Conservation (phyloP, 2,113 vertebrate genomes). For the Pituophis catenifer region DNA sequence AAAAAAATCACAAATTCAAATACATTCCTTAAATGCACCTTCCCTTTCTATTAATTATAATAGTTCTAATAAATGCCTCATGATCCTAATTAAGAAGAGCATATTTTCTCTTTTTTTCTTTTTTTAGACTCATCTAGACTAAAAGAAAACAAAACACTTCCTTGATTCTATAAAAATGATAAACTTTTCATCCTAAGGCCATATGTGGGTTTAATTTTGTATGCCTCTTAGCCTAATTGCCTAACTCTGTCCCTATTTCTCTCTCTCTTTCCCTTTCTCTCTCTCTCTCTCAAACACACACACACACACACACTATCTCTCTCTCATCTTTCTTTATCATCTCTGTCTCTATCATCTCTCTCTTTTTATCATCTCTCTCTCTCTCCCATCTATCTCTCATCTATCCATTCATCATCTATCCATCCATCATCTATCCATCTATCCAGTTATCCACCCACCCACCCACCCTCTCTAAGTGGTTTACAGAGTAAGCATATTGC, state of each 20-base stretch:
- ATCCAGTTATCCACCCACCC: too few relatives aligned
- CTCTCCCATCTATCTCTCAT: too few relatives aligned
- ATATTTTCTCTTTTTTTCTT: background rate
- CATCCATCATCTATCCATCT: too few relatives aligned
- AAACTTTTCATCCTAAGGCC: background rate
- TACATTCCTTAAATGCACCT: background rate
- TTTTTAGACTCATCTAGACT: background rate
- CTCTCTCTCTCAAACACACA: too few relatives aligned
- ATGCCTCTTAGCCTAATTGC: background rate
- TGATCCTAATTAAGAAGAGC: background rate
- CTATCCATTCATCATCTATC: too few relatives aligned
- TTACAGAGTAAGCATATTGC: too few relatives aligned
- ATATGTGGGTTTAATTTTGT: background rate
- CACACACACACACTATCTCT: too few relatives aligned
- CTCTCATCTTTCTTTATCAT: too few relatives aligned
- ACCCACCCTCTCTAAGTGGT: too few relatives aligned
- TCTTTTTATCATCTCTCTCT: too few relatives aligned
- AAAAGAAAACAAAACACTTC: background rate
- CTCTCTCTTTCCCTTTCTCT: too few relatives aligned
- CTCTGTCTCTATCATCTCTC: background rate
- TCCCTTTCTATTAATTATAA: background rate
- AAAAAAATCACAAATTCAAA: constrained; percentile 7
- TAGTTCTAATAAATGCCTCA: constrained; percentile 23
- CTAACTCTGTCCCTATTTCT: background rate
- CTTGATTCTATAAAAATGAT: background rate